Base-by-base conservation (phyloP, 2,113 vertebrate species). In the Colossoma macropomum region DNA sequence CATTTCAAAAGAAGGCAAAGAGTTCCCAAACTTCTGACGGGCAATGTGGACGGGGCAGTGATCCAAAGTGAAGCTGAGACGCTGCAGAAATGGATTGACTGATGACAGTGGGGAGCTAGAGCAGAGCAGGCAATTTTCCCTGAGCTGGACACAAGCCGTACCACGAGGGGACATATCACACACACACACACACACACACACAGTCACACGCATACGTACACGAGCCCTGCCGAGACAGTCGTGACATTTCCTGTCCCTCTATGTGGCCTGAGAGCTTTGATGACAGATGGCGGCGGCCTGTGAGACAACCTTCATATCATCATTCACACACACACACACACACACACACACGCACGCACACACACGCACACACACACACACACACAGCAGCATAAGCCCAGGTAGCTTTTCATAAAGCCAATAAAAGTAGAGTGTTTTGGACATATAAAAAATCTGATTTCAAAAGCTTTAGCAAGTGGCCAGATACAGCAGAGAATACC, bases 241-340 rank as follows among this genome's bases (percentile, higher is more conserved):
- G 72, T 86, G 86, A 84, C 82, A 87, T 86, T 87, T 71, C 28
- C 77, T 79, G 75, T 81, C 75, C 25, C 84, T 76, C 76, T 77
- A 84, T 79, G 84, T 62, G 30, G 75, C 60, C 54, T 45, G 3
- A 56, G 50, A 68, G 71, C 75, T 83, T 62, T 62, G 56, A 28
- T 50, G 82, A 85, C 87, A 89, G 83, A 89, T 87, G 84, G 87
- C 45, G 45, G 23, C 60, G 23, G 73, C 81, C 77, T 59, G 68
- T 74, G 81, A 83, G 73, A 83, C 74, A 62, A 83, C 65, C 71
- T 79, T 74, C 54, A 48, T 59, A 62, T 81, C 75, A 54, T 72
- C 30, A 23, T 41, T 59, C 60, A 63, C 10, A 68, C 65, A 71
- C 85, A 76, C 54, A 79, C 50, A 54, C 25, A 23, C 13, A 38